Evolutionary conservation across 2,888 invertebrate genomes (phyloP), one percentile per base, ranked within the genome.

Genomic region (Apodemia mormo): DNA sequence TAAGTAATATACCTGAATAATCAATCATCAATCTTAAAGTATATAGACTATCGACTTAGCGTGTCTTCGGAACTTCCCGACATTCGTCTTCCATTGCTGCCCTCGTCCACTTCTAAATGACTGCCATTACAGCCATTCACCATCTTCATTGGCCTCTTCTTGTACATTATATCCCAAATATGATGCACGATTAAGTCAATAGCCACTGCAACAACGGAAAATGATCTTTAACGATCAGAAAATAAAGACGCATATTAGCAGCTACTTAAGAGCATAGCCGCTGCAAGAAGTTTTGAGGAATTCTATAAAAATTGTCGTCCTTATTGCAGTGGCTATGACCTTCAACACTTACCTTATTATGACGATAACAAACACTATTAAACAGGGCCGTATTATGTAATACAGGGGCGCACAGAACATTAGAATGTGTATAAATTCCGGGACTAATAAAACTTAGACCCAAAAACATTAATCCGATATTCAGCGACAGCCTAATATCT

Each of bases 171-270:
- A 94, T 99, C 99, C 96, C 98, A 96, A 94, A 99, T 99, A 95
- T 99, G 99, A 93, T 99, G 98, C 83, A 99, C 99, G 94, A 99
- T 99, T 92, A 99, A 96, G 94, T 99, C 98, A 94, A 99, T 99
- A 94, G 99, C 99, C 95, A 99, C 99, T 99, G 97, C 94, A 97
- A 97, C 95, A 95, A 93, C 92, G 90, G 87, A 87, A 87, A 86
- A 93, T 85, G 76, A 78, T 79, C 81, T 87, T 90, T 92, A 90
- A 87, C 74, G 76, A 71, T 74, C 72, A 71, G 66, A 52, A 33
- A 70, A 78, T 71, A 78, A 72, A 76, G 77, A 74, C 69, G 69
- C 56, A 65, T 64, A 71, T 79, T 80, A 80, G 91, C 90, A 87
- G 90, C 91, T 87, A 86, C 84, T 78, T 81, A 92, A 94, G 89